Conservation (phyloP, 2,113 vertebrate genomes). For the Elgaria multicarinata region DNA sequence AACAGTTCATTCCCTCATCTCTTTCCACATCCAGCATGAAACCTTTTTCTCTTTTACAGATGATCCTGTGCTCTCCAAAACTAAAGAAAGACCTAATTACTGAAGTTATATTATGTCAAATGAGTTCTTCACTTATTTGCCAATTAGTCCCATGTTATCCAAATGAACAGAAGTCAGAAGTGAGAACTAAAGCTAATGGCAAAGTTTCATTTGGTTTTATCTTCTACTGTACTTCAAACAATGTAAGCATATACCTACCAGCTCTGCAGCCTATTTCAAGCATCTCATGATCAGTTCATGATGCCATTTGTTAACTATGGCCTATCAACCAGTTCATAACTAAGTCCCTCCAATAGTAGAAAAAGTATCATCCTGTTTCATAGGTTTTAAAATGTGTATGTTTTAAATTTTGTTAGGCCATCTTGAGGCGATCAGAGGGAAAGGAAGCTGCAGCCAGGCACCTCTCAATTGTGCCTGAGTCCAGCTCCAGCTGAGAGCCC, state of each 20-base stretch:
- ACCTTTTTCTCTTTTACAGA: neutral
- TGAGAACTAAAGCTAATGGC: neutral
- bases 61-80: neutral
- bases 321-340: neutral
- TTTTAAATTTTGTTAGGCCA: too few species aligned
- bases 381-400: too few species aligned
- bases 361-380: neutral
- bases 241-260: neutral
- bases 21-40: neutral
- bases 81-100: neutral
- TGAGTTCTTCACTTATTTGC: neutral
- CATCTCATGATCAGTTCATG: neutral
- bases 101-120: neutral
- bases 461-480: too few species aligned
- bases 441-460: too few species aligned
- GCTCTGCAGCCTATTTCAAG: neutral
- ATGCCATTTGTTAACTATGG: neutral
- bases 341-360: neutral
- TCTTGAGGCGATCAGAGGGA: too few species aligned
- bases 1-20: neutral
- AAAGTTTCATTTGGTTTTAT: neutral
- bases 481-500: too few species aligned
- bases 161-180: neutral
- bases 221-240: neutral
- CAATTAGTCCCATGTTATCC: neutral